Evolutionary conservation across 2,113 vertebrate species (phyloP).

Genomic region (Brevimyrus niger): DNA sequence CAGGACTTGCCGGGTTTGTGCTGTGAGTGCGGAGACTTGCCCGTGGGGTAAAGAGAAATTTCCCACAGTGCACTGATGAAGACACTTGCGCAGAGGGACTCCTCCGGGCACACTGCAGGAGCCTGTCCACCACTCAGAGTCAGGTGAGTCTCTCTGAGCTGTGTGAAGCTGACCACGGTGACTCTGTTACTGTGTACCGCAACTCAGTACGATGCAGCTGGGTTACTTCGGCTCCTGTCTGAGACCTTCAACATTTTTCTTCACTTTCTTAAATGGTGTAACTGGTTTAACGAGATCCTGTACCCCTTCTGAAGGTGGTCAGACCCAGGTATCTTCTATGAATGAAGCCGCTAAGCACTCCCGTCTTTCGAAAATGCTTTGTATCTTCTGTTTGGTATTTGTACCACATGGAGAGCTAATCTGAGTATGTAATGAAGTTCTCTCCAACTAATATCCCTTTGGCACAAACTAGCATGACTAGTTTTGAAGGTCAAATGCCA

Average conservation of each 20-base stretch:
- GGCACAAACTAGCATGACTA: neutral
- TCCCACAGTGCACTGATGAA: neutral
- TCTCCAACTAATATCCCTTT: neutral
- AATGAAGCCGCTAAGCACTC: neutral
- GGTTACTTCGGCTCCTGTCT: neutral
- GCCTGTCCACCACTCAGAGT: neutral
- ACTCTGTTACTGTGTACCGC: neutral
- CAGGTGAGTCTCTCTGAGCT: neutral
- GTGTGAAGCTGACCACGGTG: neutral
- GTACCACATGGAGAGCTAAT: neutral
- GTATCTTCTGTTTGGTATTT: neutral
- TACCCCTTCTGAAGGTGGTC: neutral
- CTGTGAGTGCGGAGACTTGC: neutral
- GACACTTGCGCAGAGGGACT: neutral
- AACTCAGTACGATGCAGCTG: neutral
- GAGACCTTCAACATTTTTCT: neutral
- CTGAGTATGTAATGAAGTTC: neutral
- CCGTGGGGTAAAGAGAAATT: neutral
- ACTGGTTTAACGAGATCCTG: neutral
- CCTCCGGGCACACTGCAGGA: neutral
- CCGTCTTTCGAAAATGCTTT: neutral
- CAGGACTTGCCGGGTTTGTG: neutral
- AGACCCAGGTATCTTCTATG: neutral
- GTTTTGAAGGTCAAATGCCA: neutral
- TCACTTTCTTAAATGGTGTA: neutral